Percentiles rank a stretch among this genome's conserved stretches.
Conservation (phyloP, 2,888 invertebrate species). For the Epinotia ramella region DNA sequence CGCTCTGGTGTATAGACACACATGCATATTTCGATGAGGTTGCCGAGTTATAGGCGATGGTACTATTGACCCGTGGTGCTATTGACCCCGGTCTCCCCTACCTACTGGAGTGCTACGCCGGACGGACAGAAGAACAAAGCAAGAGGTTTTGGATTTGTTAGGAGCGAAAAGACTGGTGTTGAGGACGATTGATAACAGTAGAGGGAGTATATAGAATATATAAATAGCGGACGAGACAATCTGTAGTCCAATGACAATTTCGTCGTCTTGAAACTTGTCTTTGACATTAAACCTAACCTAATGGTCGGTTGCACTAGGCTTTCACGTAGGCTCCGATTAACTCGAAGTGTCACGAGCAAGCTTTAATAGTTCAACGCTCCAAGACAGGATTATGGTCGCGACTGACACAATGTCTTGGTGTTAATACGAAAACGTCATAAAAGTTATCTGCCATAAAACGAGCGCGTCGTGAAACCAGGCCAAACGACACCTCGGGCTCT, state of each 20-base stretch:
- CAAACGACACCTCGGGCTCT: constrained; percentile 52
- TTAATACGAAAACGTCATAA: constrained; percentile 57
- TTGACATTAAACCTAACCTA: constrained; percentile 10
- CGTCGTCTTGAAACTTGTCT: background rate
- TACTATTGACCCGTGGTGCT: too few relatives aligned
- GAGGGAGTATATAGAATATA: background rate
- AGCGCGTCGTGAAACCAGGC: constrained; percentile 61
- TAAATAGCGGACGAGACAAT: background rate
- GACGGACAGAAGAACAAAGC: too few relatives aligned
- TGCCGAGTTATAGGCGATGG: too few relatives aligned
- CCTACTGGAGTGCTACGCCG: too few relatives aligned
- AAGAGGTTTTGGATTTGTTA: too few relatives aligned
- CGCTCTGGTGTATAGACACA: too few relatives aligned
- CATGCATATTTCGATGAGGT: too few relatives aligned
- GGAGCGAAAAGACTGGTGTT: too few relatives aligned
- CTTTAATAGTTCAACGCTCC: constrained; percentile 12
- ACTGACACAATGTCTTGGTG: constrained; percentile 21
- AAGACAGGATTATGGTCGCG: constrained; percentile 4
- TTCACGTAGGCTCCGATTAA: constrained; percentile 4
- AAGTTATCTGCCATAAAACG: constrained; percentile 65
- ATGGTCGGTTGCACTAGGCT: background rate
- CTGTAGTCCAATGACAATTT: background rate
- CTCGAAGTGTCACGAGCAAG: background rate
- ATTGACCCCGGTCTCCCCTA: too few relatives aligned
- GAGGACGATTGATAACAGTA: too few relatives aligned